Base-by-base conservation (phyloP, 2,113 vertebrate genomes). In the Syrmaticus mikado region DNA sequence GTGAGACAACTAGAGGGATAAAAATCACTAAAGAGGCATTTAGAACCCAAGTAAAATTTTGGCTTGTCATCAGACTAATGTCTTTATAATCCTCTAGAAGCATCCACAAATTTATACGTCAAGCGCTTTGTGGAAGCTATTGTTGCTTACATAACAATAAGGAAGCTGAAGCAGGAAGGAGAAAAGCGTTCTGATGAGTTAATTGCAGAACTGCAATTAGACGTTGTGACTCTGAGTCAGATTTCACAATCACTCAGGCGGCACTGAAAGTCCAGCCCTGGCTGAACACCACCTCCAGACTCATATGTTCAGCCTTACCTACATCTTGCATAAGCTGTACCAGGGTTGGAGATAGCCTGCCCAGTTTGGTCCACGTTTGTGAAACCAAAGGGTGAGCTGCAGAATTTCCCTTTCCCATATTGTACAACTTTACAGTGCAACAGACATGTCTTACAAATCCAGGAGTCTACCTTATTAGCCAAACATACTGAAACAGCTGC, bases 151-250 rank as follows among this genome's bases (percentile, higher is more conserved):
- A 18, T 66, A 53, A 30, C 25, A 48, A 16, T 10, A 82, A 90
- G 70, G 48, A 77, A 89, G 87, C 66, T 46, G 81, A 89, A 77
- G n/a, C 58, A 77, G 71, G 90, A 87, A 92, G 52, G 28, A 82
- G 46, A 27, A 58, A 36, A 73, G 38, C 34, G 27, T 92, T 62
- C 36, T 10, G 11, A 40, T 0, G 24, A 64, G 43, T 52, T 83
- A 65, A 68, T 40, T 89, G 67, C 66, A 85, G 71, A 82, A 66
- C 40, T 53, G 66, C 11, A 76, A 52, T 82, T 55, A 3, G 2
- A 16, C 27, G 9, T 19, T 0, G 25, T 91, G 87, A 93, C 82
- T 55, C 75, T 73, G 67, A 89, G 78, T 82, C 82, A 91, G 36
- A 32, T 62, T 75, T 67, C 25, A 38, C 27, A 2, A 0, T 22